Base-by-base conservation (phyloP, 2,797 vertebrate genomes). In the Delichon dasypus region DNA sequence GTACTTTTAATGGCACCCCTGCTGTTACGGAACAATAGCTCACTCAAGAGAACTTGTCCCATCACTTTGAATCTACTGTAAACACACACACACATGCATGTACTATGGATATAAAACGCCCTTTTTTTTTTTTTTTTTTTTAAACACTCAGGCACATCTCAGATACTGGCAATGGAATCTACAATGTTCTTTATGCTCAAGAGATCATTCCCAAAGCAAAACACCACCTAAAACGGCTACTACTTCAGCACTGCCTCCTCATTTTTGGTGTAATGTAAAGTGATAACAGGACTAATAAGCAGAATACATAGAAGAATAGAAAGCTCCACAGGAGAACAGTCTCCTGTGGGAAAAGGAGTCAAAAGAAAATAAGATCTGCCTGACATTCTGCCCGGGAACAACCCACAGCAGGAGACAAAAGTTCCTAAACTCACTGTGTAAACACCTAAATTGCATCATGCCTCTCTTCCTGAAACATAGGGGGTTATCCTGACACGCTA, bases 1-100 rank as follows among this genome's bases (percentile, higher is more conserved):
- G 70, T 91, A 72, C 89, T 93, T 85, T 76, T 85, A 93, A 92
- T 71, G 68, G 91, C 81, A 93, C 26, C 82, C 91, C 93, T 40
- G 83, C 88, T 94, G 95, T 67, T 94, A 54, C 40, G 10, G 25
- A 57, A 94, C 76, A 93, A 94, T 58, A 88, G 50, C 57, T 48
- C 61, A 64, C 68, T 36, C 75, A 75, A 77, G 50, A 50, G 44
- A 91, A 75, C 76, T 88, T 70, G n/a, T 84, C 70, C 54, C 50
- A 72, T 75, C 58, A 10, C 54, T 86, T 65, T 58, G 88, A 93
- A 78, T 36, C 51, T 70, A 51, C 58, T 55, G 44, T 65, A 94
- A 54, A 90, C 36, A 51, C 38, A 65, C 53, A 29, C 19, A 85
- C 6, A 54, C 16, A 45, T 58, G 30, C 23, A 30, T 11, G 54